Base-by-base conservation (phyloP, 1,140 invertebrate genomes). In the Heliconius hermathena region DNA sequence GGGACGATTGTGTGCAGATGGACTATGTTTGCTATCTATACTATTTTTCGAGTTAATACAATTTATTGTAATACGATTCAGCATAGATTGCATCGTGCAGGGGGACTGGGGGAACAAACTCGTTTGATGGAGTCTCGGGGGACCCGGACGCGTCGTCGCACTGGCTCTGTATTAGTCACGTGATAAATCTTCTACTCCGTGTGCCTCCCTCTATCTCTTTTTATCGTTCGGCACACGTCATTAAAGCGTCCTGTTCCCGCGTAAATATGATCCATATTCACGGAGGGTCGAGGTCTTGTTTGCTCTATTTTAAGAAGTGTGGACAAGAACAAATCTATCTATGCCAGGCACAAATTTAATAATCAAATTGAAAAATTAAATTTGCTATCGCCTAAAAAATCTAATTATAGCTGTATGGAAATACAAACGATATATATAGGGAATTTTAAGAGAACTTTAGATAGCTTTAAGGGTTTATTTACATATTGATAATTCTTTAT, bases 51-150 rank as follows among this genome's bases (percentile, higher is more conserved):
- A 94, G 91, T 94, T 94, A 94, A 94, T 93, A 92, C 92, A 94
- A 94, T 94, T 94, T 94, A 94, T 94, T 94, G 93, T 94, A 93
- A 94, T 94, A 94, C 92, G 92, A 94, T 94, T 94, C 93, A 94
- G 92, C 92, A 93, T 94, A 94, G 93, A 94, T 94, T 94, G 93
- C 92, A 93, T 93, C 91, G 91, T 88, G 87, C 85, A 87, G 87
- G 41, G 41, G 41, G 41, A 46, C 41, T 90, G 88, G 92, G 93
- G 93, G 92, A 94, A 87, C 86, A 84, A 93, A 93, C 92, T 94
- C 93, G 91, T 94, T 94, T 94, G 93, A 94, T 93, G 85, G 91
- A 91, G 88, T 93, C 93, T 91, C 90, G 81, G 74, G 93, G 93
- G 93, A 93, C 82, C 79, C 84, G 83, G 79, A 80, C 88, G 89